Evolutionary conservation across 2,888 invertebrate species (phyloP).

Genomic region (Gerris lacustris): DNA sequence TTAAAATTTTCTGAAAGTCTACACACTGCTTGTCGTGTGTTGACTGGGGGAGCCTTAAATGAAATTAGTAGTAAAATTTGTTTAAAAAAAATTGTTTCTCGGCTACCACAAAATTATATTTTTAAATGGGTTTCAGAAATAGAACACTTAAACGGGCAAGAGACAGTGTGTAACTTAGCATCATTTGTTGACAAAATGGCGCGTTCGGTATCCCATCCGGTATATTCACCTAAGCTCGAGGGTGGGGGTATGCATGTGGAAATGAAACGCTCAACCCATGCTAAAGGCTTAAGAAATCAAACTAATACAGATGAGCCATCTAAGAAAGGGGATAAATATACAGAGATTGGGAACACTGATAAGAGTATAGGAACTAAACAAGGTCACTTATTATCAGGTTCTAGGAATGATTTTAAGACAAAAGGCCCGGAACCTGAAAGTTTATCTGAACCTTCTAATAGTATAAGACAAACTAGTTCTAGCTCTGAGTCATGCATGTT

Average conservation of each 20-base stretch:
- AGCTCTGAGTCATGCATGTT: background rate
- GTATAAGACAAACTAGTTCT: no score
- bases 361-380: no score
- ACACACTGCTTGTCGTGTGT: background rate
- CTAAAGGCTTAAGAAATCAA: background rate
- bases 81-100: background rate
- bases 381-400: no score
- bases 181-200: background rate
- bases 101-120: background rate
- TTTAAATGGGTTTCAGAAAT: background rate
- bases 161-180: background rate
- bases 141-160: background rate
- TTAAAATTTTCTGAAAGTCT: background rate
- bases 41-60: background rate
- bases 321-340: no score
- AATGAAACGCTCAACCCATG: background rate
- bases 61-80: background rate
- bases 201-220: background rate
- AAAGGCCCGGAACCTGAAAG: no score
- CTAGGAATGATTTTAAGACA: no score
- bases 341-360: no score
- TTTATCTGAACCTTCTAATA: no score
- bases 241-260: no score
- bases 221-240: background rate
- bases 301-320: background rate